Evolutionary conservation across 2,888 invertebrate species (phyloP), one percentile per base, ranked within the genome.

Genomic region (Brachyptera risi): DNA sequence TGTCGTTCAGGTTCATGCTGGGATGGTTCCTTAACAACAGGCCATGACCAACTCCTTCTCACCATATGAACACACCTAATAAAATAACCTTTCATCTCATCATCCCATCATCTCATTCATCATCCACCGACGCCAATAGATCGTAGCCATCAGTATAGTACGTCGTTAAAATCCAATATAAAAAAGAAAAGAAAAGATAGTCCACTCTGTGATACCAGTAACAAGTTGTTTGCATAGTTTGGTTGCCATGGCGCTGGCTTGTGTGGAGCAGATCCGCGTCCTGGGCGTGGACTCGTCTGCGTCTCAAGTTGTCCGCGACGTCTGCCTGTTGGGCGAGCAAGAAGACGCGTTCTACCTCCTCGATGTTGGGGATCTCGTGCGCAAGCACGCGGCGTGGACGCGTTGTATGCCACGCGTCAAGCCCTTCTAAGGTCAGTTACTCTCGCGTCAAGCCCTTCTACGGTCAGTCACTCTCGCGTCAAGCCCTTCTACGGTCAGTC

Each of bases 301-400:
- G 13, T 75, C 76, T 74, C 78, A 78, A 49, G 81, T 86, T 64
- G 79, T 86, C 67, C 78, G 78, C 67, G 83, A 84, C 69, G 81
- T 86, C 66, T 82, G 83, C 42, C 79, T 77, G 47, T 78, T 78
- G 56, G 83, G 83, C 38, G 68, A 79, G 47, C 88, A 87, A 77
- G 96, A 96, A 76, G 95, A 96, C 73, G 90, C 96, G 40, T 92
- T 96, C 76, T 93, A 90, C 73, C 84, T 97, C 65, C 87, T 91
- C 74, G 90, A 96, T 75, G 78, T 96, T 66, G 91, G 91, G 63
- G 91, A 92, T 72, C 83, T 96, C 69, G 87, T 93, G 44, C 80
- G 83, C 49, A 89, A 95, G 72, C 88, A 88, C 77, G 82, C 84
- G 68, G 81, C 84, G 60, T 98, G 98, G 97, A 84, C 83, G 69